Evolutionary conservation across 2,113 vertebrate species (phyloP).

Genomic region (Eidolon helvum): DNA sequence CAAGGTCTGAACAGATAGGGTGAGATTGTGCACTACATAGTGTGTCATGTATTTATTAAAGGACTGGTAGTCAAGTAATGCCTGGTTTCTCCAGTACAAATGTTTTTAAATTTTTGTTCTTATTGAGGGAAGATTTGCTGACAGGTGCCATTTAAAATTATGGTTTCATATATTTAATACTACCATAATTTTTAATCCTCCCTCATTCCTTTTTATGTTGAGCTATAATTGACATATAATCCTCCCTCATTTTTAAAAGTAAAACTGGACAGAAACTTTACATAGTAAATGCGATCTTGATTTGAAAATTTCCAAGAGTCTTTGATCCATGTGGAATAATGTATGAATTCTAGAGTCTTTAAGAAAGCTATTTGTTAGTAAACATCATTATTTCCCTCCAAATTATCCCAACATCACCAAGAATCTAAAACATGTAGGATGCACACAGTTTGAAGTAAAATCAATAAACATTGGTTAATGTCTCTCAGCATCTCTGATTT

Average conservation of each 20-base stretch:
- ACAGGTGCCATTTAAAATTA: constrained; percentile 22
- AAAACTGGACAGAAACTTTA: constrained; percentile 29
- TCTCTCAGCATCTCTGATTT: constrained; percentile 30
- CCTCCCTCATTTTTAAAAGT: not conserved
- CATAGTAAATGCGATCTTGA: not conserved
- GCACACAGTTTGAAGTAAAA: constrained; percentile 36
- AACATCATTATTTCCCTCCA: not conserved
- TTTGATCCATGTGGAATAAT: not conserved
- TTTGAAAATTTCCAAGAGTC: not conserved
- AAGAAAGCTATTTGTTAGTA: constrained; percentile 6
- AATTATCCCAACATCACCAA: constrained; percentile 15
- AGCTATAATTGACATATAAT: not conserved
- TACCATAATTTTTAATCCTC: not conserved
- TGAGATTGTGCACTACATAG: not conserved
- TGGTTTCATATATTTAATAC: not conserved
- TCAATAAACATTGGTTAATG: constrained; percentile 27
- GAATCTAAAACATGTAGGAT: not conserved
- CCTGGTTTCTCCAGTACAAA: not conserved
- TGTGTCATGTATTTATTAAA: not conserved
- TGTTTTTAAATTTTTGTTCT: not conserved
- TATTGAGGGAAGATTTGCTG: not conserved
- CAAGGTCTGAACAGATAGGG: not conserved
- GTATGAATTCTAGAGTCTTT: not conserved
- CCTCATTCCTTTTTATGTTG: not conserved
- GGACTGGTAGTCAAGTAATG: not conserved